These are phyloP conservation scores for Calephelis virginiensis DNA, from an alignment of 1,140 invertebrate species.

Conservation along the genomic window DNA sequence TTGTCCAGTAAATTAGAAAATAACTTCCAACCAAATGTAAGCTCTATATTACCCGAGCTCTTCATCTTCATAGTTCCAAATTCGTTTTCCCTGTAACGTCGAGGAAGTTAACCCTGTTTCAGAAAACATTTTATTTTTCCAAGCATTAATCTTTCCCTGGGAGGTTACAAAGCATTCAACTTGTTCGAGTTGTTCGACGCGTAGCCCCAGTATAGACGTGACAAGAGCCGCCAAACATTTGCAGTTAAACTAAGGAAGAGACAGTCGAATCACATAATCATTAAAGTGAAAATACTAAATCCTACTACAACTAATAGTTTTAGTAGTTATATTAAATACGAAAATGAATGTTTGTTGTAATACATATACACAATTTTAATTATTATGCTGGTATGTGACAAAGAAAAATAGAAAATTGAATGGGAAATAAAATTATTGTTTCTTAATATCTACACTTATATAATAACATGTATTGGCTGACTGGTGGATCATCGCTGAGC, in stretches of 20 bases:
- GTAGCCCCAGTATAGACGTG: constrained; percentile 26
- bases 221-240: constrained; percentile 13
- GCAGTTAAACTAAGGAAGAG: constrained; percentile 18
- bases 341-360: too few species aligned
- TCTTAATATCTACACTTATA: too few species aligned
- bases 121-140: constrained; percentile 23
- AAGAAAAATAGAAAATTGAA: too few species aligned
- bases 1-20: not conserved
- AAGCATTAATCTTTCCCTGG: constrained; percentile 30
- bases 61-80: constrained; percentile 17
- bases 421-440: too few species aligned
- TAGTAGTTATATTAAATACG: too few species aligned
- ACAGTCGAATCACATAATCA: not conserved
- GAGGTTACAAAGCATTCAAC: constrained; percentile 21
- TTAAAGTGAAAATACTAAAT: too few species aligned
- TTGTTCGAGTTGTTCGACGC: constrained; percentile 26
- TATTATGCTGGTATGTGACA: too few species aligned
- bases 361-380: too few species aligned
- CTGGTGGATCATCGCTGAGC: too few species aligned
- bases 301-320: too few species aligned
- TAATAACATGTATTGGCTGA: too few species aligned
- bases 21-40: not conserved
- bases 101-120: constrained; percentile 18
- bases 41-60: not conserved
- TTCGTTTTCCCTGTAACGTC: constrained; percentile 19